A percentile compares a stretch with the other conserved stretches of the same genome.
Conservation (phyloP, 2,888 invertebrate species). For the Aporophyla lueneburgensis region DNA sequence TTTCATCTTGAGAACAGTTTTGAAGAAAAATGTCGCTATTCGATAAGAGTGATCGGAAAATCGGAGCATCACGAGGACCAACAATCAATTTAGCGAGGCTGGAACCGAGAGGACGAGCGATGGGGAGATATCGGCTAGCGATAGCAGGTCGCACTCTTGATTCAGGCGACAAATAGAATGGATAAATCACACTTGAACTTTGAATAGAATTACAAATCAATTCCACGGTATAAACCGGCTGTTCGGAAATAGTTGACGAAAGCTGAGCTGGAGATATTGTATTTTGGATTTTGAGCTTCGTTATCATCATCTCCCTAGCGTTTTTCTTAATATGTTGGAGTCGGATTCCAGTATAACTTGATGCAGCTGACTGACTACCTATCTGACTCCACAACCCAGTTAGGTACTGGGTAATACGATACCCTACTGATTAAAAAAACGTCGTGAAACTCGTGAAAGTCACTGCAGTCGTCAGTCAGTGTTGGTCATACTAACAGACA, state of each 20-base stretch:
- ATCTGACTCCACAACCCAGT: too few relatives aligned
- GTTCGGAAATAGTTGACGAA: neutral
- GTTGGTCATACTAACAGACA: too few relatives aligned
- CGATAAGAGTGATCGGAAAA: slow-evolving; percentile 57
- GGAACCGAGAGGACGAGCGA: slow-evolving; percentile 57
- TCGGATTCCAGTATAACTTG: too few relatives aligned
- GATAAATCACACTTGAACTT: slow-evolving; percentile 67
- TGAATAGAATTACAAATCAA: slow-evolving; percentile 59
- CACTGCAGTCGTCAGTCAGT: too few relatives aligned
- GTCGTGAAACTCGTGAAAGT: too few relatives aligned
- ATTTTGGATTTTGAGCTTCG: neutral
- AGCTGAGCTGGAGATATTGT: slow-evolving; percentile 1
- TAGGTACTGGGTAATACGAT: too few relatives aligned
- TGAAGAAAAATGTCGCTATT: slow-evolving; percentile 53
- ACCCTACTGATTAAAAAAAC: too few relatives aligned
- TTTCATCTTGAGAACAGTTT: slow-evolving; percentile 32
- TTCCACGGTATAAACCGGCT: slow-evolving; percentile 21
- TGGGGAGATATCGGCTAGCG: slow-evolving; percentile 58
- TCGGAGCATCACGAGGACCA: slow-evolving; percentile 45
- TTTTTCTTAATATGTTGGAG: too few relatives aligned
- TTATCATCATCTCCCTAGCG: neutral
- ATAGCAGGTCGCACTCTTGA: slow-evolving; percentile 57
- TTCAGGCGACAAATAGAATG: slow-evolving; percentile 66
- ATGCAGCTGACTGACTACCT: too few relatives aligned
- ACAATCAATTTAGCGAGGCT: slow-evolving; percentile 61